phyloP scores from a whole-genome alignment of 23 tunicate genomes.

The Trididemnum miniatum region DNA sequence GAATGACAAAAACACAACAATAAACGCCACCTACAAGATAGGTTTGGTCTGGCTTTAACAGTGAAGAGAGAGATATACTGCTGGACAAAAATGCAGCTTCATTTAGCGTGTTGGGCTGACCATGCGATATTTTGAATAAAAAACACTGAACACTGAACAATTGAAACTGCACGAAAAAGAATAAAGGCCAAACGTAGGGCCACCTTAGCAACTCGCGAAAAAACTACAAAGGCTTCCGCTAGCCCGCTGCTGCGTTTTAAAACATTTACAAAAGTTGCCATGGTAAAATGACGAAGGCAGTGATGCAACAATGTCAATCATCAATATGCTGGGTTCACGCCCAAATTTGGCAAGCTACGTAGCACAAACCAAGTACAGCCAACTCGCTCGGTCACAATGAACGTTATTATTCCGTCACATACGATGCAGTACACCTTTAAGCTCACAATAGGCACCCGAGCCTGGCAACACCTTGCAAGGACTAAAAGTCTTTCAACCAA shows the following conservation, averaged over 20 bases:
- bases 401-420: background rate
- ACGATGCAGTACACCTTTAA: constrained; percentile 8
- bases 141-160: constrained; percentile 8
- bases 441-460: background rate
- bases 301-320: constrained; percentile 1
- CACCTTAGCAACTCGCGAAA: background rate
- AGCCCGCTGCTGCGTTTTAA: background rate
- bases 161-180: background rate
- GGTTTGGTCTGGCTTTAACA: too few species aligned
- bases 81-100: too few species aligned
- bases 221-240: background rate
- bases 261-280: background rate
- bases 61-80: too few species aligned
- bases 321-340: background rate
- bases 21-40: too few species aligned
- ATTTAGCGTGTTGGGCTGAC: background rate
- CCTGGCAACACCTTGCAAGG: constrained; percentile 1
- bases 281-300: constrained; percentile 26
- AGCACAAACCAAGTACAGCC: constrained; percentile 9
- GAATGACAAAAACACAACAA: too few species aligned
- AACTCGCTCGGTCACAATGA: constrained; percentile 25
- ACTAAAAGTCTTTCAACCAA: background rate
- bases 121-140: constrained; percentile 25
- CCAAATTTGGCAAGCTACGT: constrained; percentile 5
- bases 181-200: background rate